Evolutionary conservation across 2,113 vertebrate species (phyloP), one percentile per base, ranked within the genome.

Genomic region (Onychostruthus taczanowskii): DNA sequence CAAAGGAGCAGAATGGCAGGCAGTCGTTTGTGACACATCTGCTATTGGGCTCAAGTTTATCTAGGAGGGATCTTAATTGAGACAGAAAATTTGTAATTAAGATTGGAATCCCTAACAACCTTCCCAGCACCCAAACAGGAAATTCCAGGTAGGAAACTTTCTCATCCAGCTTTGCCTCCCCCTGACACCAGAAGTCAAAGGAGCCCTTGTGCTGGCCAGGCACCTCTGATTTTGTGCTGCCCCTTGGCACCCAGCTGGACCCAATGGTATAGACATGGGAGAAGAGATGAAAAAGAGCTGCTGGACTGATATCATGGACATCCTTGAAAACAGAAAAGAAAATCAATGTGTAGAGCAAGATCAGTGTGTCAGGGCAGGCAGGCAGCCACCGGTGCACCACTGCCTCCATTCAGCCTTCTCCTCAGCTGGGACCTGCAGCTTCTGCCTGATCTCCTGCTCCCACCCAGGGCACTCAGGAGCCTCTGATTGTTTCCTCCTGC

Each of bases 1-100:
- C 68, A 75, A 75, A 94, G 73, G 22, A 92, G 61, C 39, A 77
- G 75, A 76, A 41, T 17, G 27, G 44, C 55, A 52, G n/a, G n/a
- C 53, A 79, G 35, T 7, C 31, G 56, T 22, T 90, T 61, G 72
- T 73, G 56, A 68, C 50, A 82, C 74, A 75, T 72, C 52, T 88
- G 76, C 52, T 50, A 84, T 4, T 56, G 39, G 41, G 22, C 52
- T 95, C 4, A 1, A 31, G 56, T 72, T 94, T 92, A 93, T 93
- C 89, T 89, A 44, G 35, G 56, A 90, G 31, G 37, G 33, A 78
- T 81, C 89, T 96, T 95, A 93, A 97, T 72, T 87, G 80, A 84
- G 87, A 91, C 30, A 68, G 39, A 90, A 83, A 90, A 77, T 35
- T 67, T 2, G 2, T 77, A 92, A 93, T 92, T 88, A 90, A 89